A percentile compares a stretch with the other conserved stretches of the same genome.
Conservation (phyloP, 2,797 vertebrate genomes). For the Trachops cirrhosus region DNA sequence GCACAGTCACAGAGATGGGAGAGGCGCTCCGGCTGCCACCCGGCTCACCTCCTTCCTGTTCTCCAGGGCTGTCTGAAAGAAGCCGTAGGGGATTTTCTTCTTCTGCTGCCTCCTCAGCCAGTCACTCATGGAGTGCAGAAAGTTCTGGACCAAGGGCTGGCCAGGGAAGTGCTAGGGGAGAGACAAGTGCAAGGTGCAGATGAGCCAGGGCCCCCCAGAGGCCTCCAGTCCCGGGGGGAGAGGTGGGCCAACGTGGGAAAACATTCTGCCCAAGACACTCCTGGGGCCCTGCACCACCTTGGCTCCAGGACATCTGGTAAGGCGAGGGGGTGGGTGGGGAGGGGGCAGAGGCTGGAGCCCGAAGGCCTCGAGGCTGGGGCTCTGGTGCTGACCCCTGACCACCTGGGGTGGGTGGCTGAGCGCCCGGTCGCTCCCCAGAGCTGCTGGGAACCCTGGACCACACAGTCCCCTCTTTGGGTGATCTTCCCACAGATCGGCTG, state of each 20-base stretch:
- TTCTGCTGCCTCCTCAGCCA: conserved; percentile 83
- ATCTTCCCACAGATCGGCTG: background rate
- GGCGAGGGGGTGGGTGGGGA: background rate
- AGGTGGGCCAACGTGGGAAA: background rate
- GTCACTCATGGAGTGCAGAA: conserved; percentile 81
- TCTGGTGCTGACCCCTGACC: background rate
- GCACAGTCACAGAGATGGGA: background rate
- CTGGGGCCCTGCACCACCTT: background rate
- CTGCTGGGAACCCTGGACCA: background rate
- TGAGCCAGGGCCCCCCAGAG: background rate
- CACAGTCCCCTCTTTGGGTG: background rate
- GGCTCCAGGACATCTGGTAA: background rate
- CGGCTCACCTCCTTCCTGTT: conserved; percentile 85
- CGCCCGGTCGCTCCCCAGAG: background rate
- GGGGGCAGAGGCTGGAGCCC: background rate
- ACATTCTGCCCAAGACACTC: background rate
- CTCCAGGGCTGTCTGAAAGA: conserved; percentile 85
- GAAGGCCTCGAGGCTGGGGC: background rate
- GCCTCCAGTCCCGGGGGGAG: background rate
- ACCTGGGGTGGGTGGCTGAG: background rate
- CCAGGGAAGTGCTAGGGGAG: conserved; percentile 89
- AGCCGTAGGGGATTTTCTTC: conserved; percentile 81
- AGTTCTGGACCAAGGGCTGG: conserved; percentile 85
- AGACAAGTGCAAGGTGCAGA: background rate
- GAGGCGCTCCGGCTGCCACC: background rate